These are phyloP conservation scores for Leucopsar rothschildi DNA, from an alignment of 2,113 vertebrate species.

Conservation along the genomic window DNA sequence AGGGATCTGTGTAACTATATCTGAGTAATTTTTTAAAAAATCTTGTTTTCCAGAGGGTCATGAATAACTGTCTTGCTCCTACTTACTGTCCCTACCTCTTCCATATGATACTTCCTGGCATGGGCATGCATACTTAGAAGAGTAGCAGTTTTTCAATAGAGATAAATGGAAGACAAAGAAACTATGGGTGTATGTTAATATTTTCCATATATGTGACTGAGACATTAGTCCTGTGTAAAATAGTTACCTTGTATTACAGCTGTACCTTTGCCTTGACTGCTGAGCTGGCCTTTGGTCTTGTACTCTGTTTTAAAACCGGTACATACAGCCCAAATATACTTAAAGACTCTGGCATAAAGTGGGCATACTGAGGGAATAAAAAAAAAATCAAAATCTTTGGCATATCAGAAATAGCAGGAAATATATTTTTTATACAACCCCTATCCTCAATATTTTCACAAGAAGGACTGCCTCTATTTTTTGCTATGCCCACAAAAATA, in stretches of 20 bases:
- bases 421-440: neutral
- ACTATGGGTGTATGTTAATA: neutral
- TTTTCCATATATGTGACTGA: neutral
- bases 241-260: neutral
- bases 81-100: neutral
- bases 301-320: neutral
- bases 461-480: neutral
- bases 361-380: neutral
- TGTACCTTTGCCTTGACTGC: neutral
- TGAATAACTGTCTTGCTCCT: neutral
- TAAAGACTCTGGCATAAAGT: neutral
- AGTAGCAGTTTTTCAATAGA: neutral
- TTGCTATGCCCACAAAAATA: neutral
- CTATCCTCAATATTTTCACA: neutral
- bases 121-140: neutral
- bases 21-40: neutral
- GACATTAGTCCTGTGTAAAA: neutral
- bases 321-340: neutral
- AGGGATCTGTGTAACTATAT: neutral
- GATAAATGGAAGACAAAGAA: neutral
- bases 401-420: neutral
- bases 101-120: neutral
- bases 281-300: neutral
- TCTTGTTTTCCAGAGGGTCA: neutral
- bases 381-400: neutral